Conservation (phyloP, 2,797 vertebrate genomes). For the Platyrinchus mystaceus region DNA sequence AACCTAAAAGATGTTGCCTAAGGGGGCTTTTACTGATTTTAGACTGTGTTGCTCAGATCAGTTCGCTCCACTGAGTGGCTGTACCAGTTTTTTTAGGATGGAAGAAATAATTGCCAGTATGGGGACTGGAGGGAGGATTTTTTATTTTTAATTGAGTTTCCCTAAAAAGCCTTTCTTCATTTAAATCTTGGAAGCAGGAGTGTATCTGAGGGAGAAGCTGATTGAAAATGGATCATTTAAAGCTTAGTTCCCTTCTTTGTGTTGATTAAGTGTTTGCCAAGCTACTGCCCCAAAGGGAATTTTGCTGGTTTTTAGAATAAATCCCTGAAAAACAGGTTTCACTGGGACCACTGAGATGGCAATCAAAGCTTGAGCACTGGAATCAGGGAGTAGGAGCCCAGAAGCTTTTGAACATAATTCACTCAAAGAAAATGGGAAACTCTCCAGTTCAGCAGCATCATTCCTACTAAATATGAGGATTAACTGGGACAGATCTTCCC, state of each 20-base stretch:
- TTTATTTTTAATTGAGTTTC: conserved; percentile 33
- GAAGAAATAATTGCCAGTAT: conserved; percentile 35
- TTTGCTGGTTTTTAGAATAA: not conserved
- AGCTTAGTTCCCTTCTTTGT: not conserved
- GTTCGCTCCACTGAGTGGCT: conserved; percentile 41
- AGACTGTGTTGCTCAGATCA: conserved; percentile 35
- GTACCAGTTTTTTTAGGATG: conserved; percentile 17
- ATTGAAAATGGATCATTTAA: conserved; percentile 10
- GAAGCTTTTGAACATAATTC: not conserved
- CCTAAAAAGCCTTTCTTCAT: conserved; percentile 16
- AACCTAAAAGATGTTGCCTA: conserved; percentile 59
- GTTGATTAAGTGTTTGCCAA: conserved; percentile 7
- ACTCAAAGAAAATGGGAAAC: not conserved
- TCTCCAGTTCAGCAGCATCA: not conserved
- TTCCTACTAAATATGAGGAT: not conserved
- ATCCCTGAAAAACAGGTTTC: not conserved
- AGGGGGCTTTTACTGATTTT: conserved; percentile 64
- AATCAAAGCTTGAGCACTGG: not conserved
- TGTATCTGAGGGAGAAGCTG: not conserved
- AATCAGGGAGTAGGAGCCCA: not conserved
- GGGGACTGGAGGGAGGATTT: not conserved
- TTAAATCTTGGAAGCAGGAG: conserved; percentile 12
- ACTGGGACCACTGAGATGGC: not conserved
- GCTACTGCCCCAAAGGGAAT: not conserved
- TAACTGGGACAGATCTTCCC: not conserved